Conservation (phyloP, 2,888 invertebrate species). For the Seira sanloemensis region DNA sequence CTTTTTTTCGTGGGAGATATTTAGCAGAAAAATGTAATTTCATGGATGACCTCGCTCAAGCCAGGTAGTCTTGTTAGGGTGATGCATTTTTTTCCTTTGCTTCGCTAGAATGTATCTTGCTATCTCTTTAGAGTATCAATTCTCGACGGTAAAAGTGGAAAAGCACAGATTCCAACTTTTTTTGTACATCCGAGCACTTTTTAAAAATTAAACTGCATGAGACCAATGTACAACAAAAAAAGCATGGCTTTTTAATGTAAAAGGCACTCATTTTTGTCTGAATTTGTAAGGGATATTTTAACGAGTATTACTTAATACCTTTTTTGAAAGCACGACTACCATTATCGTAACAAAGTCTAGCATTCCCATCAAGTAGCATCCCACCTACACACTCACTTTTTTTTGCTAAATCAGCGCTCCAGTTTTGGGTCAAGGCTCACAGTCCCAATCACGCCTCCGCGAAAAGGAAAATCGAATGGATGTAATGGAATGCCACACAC, state of each 20-base stretch:
- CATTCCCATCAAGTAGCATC: neutral
- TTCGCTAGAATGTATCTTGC: too few relatives aligned
- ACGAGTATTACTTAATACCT: too few relatives aligned
- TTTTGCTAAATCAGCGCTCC: neutral
- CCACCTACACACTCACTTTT: neutral
- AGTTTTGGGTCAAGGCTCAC: neutral
- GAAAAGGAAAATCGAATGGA: neutral
- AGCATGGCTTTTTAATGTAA: too few relatives aligned
- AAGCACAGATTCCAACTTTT: too few relatives aligned
- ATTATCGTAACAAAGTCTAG: too few relatives aligned
- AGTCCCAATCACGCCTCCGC: neutral
- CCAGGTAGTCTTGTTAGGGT: neutral
- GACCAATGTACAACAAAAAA: neutral
- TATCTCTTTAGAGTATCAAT: neutral
- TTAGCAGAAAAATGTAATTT: slow-evolving; percentile 3
- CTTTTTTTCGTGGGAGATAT: neutral
- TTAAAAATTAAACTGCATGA: neutral
- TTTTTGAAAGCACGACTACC: too few relatives aligned
- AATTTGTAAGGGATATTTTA: too few relatives aligned
- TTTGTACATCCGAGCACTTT: too few relatives aligned
- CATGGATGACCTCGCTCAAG: slow-evolving; percentile 24
- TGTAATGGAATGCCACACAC: neutral
- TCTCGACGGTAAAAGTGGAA: neutral
- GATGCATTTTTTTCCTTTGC: neutral
- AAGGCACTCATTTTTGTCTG: too few relatives aligned